These are phyloP conservation scores for Drosophila lini DNA, from an alignment of 1,140 invertebrate genomes.

Conservation along the genomic window DNA sequence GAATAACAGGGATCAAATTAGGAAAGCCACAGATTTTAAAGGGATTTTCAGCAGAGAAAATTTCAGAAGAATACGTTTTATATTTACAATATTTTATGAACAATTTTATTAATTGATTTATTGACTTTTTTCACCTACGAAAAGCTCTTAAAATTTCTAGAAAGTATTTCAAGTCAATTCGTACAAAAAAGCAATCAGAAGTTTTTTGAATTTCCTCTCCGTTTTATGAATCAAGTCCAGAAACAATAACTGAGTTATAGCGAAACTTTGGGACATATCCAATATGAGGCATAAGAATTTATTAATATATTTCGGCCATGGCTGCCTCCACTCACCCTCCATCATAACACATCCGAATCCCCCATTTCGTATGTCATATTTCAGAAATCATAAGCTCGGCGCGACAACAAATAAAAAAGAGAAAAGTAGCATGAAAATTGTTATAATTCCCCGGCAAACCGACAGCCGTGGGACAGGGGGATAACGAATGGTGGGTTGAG, in stretches of 20 bases:
- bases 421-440: constrained; percentile 79
- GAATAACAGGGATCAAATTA: constrained; percentile 12
- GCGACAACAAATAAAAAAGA: constrained; percentile 79
- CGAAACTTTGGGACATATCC: constrained; percentile 40
- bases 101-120: neutral
- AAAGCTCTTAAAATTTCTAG: neutral
- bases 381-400: constrained; percentile 81
- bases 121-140: neutral
- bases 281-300: constrained; percentile 61
- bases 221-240: constrained; percentile 1
- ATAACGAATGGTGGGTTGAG: constrained; percentile 1
- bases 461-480: constrained; percentile 30
- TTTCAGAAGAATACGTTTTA: neutral
- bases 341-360: constrained; percentile 22
- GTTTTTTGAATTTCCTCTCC: neutral
- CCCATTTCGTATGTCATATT: constrained; percentile 68
- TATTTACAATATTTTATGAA: neutral
- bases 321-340: constrained; percentile 53
- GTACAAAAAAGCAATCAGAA: constrained; percentile 17
- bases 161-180: neutral
- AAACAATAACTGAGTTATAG: constrained; percentile 30
- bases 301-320: constrained; percentile 73
- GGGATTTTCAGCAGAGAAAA: too few species aligned
- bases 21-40: neutral
- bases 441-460: constrained; percentile 73